Conservation (phyloP, 2,797 vertebrate species). For the Ctenosaura bakeri region DNA sequence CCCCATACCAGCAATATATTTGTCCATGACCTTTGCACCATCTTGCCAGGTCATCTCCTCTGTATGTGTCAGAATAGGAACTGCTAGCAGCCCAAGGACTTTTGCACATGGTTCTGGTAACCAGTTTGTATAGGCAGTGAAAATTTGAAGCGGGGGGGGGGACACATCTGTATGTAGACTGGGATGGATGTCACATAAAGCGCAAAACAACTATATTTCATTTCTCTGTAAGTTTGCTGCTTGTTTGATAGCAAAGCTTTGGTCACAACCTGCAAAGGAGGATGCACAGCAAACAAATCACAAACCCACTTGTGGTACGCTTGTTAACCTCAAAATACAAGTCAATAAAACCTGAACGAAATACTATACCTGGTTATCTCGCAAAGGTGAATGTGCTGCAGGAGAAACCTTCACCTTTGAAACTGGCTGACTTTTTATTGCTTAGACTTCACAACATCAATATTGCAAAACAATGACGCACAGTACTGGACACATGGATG, state of each 20-base stretch:
- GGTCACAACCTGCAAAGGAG: background rate
- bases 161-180: too few relatives aligned
- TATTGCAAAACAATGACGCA: conserved; percentile 17
- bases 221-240: background rate
- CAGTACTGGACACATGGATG: background rate
- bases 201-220: background rate
- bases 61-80: background rate
- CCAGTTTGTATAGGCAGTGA: background rate
- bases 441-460: conserved; percentile 31
- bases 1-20: background rate
- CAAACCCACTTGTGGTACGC: background rate
- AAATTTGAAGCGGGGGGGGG: background rate
- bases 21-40: background rate
- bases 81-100: background rate
- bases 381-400: background rate
- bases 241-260: background rate
- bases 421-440: conserved; percentile 37
- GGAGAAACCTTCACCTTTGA: conserved; percentile 29
- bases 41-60: background rate
- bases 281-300: conserved; percentile 16
- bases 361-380: conserved; percentile 29
- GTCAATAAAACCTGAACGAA: conserved; percentile 40
- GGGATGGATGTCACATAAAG: background rate
- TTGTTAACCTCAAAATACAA: conserved; percentile 24
- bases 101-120: background rate